Conservation (phyloP, 2,888 invertebrate genomes). For the Cephus sareptanus region DNA sequence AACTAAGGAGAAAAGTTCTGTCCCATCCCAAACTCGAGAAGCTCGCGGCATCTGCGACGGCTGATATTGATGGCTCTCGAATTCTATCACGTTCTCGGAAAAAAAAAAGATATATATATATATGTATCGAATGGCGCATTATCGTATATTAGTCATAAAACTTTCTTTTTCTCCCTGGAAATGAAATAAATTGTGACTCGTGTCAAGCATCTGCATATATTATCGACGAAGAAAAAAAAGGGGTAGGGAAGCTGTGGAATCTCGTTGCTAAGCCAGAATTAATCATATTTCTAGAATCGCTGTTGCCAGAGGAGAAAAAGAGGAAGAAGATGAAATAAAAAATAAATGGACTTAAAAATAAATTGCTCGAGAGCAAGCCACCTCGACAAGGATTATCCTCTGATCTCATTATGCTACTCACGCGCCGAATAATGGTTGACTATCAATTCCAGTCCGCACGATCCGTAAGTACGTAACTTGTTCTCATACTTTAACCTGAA, state of each 20-base stretch:
- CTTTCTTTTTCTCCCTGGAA: slow-evolving; percentile 35
- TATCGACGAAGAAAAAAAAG: slow-evolving; percentile 26
- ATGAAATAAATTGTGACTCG: slow-evolving; percentile 45
- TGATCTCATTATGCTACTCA: slow-evolving; percentile 5
- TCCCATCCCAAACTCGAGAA: slow-evolving; percentile 8
- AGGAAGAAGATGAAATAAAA: neutral
- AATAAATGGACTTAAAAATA: neutral
- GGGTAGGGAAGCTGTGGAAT: neutral
- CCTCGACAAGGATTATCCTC: neutral
- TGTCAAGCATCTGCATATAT: slow-evolving; percentile 43
- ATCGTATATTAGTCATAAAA: slow-evolving; percentile 58
- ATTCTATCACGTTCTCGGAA: slow-evolving; percentile 45
- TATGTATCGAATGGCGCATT: slow-evolving; percentile 54
- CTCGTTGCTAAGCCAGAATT: slow-evolving; percentile 14
- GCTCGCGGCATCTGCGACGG: slow-evolving; percentile 46
- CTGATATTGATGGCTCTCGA: slow-evolving; percentile 57
- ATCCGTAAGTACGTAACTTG: neutral
- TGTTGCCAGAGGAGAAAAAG: neutral
- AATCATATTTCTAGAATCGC: slow-evolving; percentile 21
- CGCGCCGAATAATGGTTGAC: slow-evolving; percentile 2
- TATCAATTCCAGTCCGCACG: neutral
- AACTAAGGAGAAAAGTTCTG: slow-evolving; percentile 59
- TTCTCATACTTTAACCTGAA: neutral
- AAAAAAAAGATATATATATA: slow-evolving; percentile 38
- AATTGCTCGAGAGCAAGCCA: neutral